These are phyloP conservation scores for Labeo rohita DNA, from an alignment of 2,113 vertebrate genomes.

Conservation along the genomic window DNA sequence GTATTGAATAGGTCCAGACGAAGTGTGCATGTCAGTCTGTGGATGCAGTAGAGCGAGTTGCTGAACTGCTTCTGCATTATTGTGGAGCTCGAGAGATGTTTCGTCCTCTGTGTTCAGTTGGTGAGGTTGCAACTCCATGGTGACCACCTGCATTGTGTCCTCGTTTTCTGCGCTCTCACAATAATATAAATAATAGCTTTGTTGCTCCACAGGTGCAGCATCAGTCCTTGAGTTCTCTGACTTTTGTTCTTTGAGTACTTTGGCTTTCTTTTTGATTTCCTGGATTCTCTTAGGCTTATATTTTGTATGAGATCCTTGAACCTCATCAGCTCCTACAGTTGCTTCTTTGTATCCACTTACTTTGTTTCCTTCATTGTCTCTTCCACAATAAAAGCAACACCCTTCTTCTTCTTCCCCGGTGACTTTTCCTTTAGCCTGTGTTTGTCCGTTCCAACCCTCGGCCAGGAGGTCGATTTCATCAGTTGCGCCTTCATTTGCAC, in stretches of 20 bases:
- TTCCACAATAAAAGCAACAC: slow-evolving; percentile 70
- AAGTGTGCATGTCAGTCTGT: slow-evolving; percentile 34
- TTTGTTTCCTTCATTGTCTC: slow-evolving; percentile 42
- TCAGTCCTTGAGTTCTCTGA: not conserved
- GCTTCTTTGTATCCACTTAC: not conserved
- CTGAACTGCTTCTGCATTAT: not conserved
- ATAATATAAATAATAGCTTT: slow-evolving; percentile 45
- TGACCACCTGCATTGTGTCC: slow-evolving; percentile 46
- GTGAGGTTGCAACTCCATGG: not conserved
- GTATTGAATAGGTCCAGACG: slow-evolving; percentile 32
- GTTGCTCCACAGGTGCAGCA: not conserved
- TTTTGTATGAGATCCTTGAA: not conserved
- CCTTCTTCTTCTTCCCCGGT: slow-evolving; percentile 59
- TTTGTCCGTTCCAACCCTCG: slow-evolving; percentile 57
- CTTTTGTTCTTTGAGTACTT: not conserved
- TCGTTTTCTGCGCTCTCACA: not conserved
- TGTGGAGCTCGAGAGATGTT: not conserved
- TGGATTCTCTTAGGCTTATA: not conserved
- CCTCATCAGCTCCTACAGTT: slow-evolving; percentile 6
- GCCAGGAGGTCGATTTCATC: slow-evolving; percentile 49
- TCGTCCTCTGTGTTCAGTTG: slow-evolving; percentile 5
- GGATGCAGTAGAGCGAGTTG: slow-evolving; percentile 44
- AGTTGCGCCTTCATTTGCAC: slow-evolving; percentile 34
- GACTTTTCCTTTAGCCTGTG: slow-evolving; percentile 1
- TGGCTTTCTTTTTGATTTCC: slow-evolving; percentile 12